Conservation (phyloP, 2,113 vertebrate species). For the cattle (Bos taurus) region DNA sequence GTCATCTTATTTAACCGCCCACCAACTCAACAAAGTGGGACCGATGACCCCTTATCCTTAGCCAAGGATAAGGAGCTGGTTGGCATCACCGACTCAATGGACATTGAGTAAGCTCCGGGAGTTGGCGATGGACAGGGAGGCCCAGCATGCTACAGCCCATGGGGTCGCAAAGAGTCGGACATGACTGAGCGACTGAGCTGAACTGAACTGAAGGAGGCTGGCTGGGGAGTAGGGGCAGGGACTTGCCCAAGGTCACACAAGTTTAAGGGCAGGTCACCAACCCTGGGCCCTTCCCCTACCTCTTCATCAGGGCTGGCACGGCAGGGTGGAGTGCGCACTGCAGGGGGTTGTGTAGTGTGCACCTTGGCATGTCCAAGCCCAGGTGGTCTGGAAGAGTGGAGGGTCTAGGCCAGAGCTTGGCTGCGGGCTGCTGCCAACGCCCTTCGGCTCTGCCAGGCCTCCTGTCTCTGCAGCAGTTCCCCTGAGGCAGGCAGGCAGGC, state of each 20-base stretch:
- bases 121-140: not conserved
- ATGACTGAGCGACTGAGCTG: not conserved
- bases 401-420: too few species aligned
- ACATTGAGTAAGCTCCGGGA: not conserved
- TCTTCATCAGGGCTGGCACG: not conserved
- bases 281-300: not conserved
- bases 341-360: not conserved
- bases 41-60: not conserved
- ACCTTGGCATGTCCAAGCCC: not conserved
- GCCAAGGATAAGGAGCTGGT: not conserved
- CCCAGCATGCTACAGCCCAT: not conserved
- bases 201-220: not conserved
- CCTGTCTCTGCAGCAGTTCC: not conserved
- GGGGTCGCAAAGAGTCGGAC: not conserved
- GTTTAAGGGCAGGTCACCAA: not conserved
- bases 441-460: not conserved
- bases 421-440: rapidly evolving
- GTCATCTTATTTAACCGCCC: not conserved
- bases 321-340: not conserved
- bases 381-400: too few species aligned
- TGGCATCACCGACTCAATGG: not conserved
- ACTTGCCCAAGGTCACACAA: not conserved
- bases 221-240: not conserved
- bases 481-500: not conserved
- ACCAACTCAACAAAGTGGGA: not conserved